Evolutionary conservation across 2,797 vertebrate species (phyloP).

Genomic region (Neomorphus geoffroyi): DNA sequence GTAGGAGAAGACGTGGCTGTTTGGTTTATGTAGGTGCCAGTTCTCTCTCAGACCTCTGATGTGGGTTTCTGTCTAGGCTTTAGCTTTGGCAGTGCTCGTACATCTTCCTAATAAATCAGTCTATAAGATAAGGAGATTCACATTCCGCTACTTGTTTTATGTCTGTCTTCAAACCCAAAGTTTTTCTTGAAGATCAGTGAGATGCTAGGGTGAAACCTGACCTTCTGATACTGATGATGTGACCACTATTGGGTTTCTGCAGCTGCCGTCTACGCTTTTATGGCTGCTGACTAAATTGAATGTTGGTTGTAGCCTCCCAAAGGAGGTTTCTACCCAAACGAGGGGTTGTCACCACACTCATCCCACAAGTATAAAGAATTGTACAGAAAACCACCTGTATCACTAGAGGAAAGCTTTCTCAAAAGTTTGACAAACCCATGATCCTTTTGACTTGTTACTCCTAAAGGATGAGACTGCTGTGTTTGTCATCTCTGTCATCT

Average conservation of each 20-base stretch:
- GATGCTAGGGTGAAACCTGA: not conserved
- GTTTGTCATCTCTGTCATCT: not conserved
- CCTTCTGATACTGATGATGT: not conserved
- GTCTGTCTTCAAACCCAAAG: fast-evolving
- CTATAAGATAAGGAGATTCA: not conserved
- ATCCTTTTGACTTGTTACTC: not conserved
- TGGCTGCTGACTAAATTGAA: not conserved
- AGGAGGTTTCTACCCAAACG: not conserved
- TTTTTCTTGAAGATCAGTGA: not conserved
- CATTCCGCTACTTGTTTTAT: not conserved
- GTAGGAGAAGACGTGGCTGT: not conserved
- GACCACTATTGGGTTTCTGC: not conserved
- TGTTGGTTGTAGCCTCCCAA: not conserved
- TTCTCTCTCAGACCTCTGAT: not conserved
- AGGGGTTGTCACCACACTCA: not conserved
- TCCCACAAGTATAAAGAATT: not conserved
- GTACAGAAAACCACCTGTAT: not conserved
- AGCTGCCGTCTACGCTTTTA: not conserved
- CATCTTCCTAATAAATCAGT: not conserved
- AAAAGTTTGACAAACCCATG: not conserved
- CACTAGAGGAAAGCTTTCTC: not conserved
- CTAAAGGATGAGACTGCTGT: not conserved
- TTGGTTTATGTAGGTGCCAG: not conserved
- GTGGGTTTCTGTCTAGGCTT: not conserved
- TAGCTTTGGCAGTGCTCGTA: not conserved